These are phyloP conservation scores for Campoplex capitator DNA, from an alignment of 2,888 invertebrate species.

Conservation along the genomic window DNA sequence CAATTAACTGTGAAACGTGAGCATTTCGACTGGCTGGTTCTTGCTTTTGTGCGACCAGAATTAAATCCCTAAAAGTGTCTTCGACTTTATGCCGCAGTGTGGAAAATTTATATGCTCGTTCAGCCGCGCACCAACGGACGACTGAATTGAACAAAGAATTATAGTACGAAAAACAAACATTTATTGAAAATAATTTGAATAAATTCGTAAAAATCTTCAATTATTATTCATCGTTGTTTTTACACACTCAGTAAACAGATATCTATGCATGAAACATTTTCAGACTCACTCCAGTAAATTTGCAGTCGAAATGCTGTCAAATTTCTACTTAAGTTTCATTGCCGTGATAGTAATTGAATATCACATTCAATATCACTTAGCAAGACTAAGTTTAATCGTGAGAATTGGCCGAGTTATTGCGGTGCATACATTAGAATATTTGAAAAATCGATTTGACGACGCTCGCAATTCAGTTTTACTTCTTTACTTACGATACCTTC, in stretches of 20 bases:
- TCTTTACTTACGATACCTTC: not conserved
- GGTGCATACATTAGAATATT: not conserved
- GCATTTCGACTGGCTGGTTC: constrained; percentile 66
- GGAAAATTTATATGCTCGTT: constrained; percentile 49
- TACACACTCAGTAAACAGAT: not conserved
- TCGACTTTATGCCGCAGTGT: constrained; percentile 52
- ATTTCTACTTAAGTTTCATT: not conserved
- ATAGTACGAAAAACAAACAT: constrained; percentile 6
- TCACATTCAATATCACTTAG: not conserved
- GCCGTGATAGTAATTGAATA: not conserved
- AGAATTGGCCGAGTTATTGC: not conserved
- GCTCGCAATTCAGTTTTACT: not conserved
- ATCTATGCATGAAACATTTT: too few relatives aligned
- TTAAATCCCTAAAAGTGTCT: constrained; percentile 53
- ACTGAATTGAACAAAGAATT: constrained; percentile 32
- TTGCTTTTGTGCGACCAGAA: constrained; percentile 53
- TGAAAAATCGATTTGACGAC: not conserved
- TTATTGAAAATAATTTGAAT: not conserved
- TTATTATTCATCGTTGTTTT: not conserved
- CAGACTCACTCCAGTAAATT: too few relatives aligned
- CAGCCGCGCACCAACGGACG: constrained; percentile 34
- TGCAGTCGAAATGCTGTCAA: not conserved
- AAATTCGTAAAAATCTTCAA: not conserved
- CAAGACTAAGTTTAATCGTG: not conserved
- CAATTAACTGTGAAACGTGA: constrained; percentile 67